Evolutionary conservation across 2,113 vertebrate species (phyloP).

Genomic region (Tonatia bakeri): DNA sequence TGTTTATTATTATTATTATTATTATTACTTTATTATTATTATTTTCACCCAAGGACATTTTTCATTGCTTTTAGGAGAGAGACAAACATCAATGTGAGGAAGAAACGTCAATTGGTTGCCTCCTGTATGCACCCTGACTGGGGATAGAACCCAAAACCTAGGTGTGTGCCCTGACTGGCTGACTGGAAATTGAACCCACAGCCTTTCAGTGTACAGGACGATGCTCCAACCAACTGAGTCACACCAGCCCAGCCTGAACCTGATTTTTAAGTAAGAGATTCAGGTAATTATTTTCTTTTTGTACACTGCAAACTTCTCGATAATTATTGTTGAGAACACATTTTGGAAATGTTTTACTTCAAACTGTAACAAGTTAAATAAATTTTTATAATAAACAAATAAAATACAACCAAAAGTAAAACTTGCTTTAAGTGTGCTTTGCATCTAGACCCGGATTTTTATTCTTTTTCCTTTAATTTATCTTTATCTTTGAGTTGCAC

Average conservation of each 20-base stretch:
- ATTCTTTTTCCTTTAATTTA: constrained; percentile 80
- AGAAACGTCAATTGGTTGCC: too few relatives aligned
- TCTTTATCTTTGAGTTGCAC: constrained; percentile 89
- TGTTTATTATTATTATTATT: not conserved
- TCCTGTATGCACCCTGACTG: too few relatives aligned
- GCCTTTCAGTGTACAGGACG: not conserved
- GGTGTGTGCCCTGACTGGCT: not conserved
- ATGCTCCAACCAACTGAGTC: not conserved
- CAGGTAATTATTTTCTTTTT: not conserved
- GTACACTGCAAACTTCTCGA: constrained; percentile 99
- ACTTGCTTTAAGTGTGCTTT: constrained; percentile 91
- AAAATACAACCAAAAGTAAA: constrained; percentile 98
- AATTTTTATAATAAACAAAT: constrained; percentile 99
- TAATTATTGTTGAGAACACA: constrained; percentile 98
- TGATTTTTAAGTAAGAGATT: not conserved
- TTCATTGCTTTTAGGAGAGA: not conserved
- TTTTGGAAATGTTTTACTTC: constrained; percentile 95
- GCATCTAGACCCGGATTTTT: constrained; percentile 92
- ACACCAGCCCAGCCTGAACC: not conserved
- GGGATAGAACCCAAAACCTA: not conserved
- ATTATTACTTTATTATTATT: not conserved
- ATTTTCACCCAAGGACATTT: not conserved
- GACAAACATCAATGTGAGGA: not conserved
- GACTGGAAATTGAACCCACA: not conserved
- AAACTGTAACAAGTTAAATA: constrained; percentile 99